These are phyloP conservation scores for Balanococcus diminutus DNA, from an alignment of 2,888 invertebrate species.

Conservation along the genomic window DNA sequence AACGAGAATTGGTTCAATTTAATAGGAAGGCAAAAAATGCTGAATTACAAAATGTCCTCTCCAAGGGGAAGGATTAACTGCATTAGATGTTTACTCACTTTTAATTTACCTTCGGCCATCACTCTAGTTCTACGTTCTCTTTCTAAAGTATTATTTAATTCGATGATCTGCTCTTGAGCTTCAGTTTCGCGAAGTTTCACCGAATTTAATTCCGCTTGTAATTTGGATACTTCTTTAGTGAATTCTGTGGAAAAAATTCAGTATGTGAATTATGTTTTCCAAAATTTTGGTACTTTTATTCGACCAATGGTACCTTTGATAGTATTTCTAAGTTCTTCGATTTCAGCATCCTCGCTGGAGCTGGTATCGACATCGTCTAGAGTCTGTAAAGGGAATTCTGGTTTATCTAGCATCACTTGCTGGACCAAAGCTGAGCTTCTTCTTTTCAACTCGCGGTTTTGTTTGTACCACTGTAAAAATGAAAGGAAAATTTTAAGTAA, in stretches of 20 bases:
- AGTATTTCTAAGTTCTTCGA: conserved; percentile 72
- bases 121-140: conserved; percentile 62
- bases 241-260: conserved; percentile 60
- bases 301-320: conserved; percentile 63
- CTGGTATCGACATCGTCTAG: conserved; percentile 63
- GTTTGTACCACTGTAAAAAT: conserved; percentile 70
- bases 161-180: conserved; percentile 70
- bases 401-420: conserved; percentile 66
- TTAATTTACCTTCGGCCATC: conserved; percentile 63
- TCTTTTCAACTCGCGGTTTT: conserved; percentile 75
- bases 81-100: conserved; percentile 59
- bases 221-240: conserved; percentile 69
- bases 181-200: conserved; percentile 74
- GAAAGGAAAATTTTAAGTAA: background rate
- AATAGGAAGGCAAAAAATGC: conserved; percentile 1
- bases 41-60: background rate
- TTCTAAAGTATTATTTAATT: conserved; percentile 65
- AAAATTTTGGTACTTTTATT: background rate
- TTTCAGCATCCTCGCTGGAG: conserved; percentile 66
- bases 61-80: background rate
- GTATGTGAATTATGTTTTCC: background rate
- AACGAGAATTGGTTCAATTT: background rate
- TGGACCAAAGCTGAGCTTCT: conserved; percentile 71
- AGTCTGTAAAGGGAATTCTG: conserved; percentile 62
- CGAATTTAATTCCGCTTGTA: conserved; percentile 71